phyloP scores from a whole-genome alignment of 1,140 invertebrate species.

The Grapholita molesta region DNA sequence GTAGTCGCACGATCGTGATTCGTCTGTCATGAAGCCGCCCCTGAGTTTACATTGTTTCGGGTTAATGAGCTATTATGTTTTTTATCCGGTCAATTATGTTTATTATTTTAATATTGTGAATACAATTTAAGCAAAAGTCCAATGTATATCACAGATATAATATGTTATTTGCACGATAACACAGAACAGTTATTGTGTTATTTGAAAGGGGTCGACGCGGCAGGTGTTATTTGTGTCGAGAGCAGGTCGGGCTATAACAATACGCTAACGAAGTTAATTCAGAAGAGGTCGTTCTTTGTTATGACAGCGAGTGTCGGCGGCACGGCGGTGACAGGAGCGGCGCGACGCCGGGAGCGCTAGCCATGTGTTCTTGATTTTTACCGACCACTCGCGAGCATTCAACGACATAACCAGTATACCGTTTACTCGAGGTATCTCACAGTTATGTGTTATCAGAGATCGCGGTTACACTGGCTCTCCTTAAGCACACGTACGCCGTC shows the following conservation, averaged over 20 bases:
- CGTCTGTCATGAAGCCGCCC: slow-evolving; percentile 56
- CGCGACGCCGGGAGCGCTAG: slow-evolving; percentile 25
- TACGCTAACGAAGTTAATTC: slow-evolving; percentile 68
- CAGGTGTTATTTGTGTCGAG: slow-evolving; percentile 51
- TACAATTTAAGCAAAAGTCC: neutral
- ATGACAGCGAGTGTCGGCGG: slow-evolving; percentile 33
- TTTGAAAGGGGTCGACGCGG: slow-evolving; percentile 20
- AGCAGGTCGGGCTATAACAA: slow-evolving; percentile 39
- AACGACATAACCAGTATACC: neutral
- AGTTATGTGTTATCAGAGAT: neutral
- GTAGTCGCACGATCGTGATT: slow-evolving; percentile 56
- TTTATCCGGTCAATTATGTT: slow-evolving; percentile 23
- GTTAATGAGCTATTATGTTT: slow-evolving; percentile 31
- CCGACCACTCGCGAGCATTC: slow-evolving; percentile 20
- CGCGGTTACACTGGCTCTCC: neutral
- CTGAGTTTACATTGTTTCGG: slow-evolving; percentile 49
- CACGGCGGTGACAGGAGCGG: slow-evolving; percentile 31
- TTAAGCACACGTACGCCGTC: neutral
- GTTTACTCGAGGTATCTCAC: neutral
- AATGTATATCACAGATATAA: slow-evolving; percentile 6
- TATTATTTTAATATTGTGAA: neutral
- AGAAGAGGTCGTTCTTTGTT: slow-evolving; percentile 44
- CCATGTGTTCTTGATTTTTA: slow-evolving; percentile 20
- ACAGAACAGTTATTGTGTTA: neutral
- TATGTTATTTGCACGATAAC: neutral